Evolutionary conservation across 2,113 vertebrate genomes (phyloP), one percentile per base, ranked within the genome.

Genomic region (Chunga burmeisteri): DNA sequence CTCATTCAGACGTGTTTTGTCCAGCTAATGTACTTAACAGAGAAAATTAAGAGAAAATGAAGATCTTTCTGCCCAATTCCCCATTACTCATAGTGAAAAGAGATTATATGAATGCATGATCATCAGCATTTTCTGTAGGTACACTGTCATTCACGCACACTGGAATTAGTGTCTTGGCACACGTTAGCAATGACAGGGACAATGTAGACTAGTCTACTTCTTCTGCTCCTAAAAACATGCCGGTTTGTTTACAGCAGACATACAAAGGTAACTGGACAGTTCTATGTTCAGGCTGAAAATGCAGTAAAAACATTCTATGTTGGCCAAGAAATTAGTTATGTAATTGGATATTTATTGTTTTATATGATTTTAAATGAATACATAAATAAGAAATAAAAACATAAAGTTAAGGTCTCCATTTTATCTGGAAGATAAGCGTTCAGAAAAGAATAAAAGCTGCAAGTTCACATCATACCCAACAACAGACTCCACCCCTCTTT

Each of bases 381-480:
- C 2, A 36, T 22, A 47, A 26, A 62, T n/a, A n/a, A 40, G 77
- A 62, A 44, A 11, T 6, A 18, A 47, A 70, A 61, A 67, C 22
- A 92, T 6, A 25, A 84, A 70, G 6, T 61, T 79, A 84, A 81
- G 9, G 29, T n/a, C 36, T 88, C 86, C 36, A 65, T 87, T 59
- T 89, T 75, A 79, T 38, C n/a, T 68, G 47, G 79, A 97, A 94
- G n/a, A 16, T 25, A 74, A 82, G 40, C 1, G 7, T 56, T 86
- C 58, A 93, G 68, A 97, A 92, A 44, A 94, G 73, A 92, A 56
- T 83, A 73, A 92, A 94, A 97, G 63, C 55, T 85, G 52, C 65
- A 94, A 96, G 19, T 93, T 93, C 77, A 93, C 75, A 96, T 86
- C 83, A 92, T 83, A 91, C 21, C 86, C 89, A 95, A 93, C 42